Conservation (phyloP, 2,113 vertebrate species). For the Chiloscyllium plagiosum region DNA sequence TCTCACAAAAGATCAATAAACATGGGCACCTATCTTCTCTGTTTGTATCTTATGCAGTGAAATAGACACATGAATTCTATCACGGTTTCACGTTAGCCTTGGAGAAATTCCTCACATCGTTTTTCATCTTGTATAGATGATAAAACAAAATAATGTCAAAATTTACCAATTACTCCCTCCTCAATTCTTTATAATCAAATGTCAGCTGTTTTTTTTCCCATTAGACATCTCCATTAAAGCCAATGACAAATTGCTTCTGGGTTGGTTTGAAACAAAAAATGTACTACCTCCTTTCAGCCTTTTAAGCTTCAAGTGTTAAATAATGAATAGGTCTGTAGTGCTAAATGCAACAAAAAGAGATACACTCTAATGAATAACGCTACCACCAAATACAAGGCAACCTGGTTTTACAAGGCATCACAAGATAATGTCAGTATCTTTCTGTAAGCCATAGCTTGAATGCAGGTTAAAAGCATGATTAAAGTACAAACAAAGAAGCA, state of each 20-base stretch:
- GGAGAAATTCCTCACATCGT: slow-evolving; percentile 25
- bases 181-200: slow-evolving; percentile 35
- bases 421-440: slow-evolving; percentile 7
- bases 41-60: background rate
- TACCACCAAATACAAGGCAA: slow-evolving; percentile 8
- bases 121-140: background rate
- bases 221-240: slow-evolving; percentile 37
- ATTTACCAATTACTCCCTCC: slow-evolving; percentile 33
- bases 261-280: slow-evolving; percentile 36
- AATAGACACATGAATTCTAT: background rate
- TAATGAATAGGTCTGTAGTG: slow-evolving; percentile 37
- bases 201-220: slow-evolving; percentile 35
- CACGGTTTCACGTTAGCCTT: background rate
- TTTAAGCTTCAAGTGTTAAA: slow-evolving; percentile 38
- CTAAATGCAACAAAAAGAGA: slow-evolving; percentile 37
- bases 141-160: slow-evolving; percentile 23
- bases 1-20: background rate
- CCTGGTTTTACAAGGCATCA: background rate
- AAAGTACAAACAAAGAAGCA: background rate
- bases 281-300: slow-evolving; percentile 35
- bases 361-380: slow-evolving; percentile 36
- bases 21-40: too few species aligned
- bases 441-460: background rate
- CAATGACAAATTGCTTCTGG: slow-evolving; percentile 38
- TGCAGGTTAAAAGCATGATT: slow-evolving; percentile 20